Base-by-base conservation (phyloP, 2,888 invertebrate species). In the Agrotis clavis region DNA sequence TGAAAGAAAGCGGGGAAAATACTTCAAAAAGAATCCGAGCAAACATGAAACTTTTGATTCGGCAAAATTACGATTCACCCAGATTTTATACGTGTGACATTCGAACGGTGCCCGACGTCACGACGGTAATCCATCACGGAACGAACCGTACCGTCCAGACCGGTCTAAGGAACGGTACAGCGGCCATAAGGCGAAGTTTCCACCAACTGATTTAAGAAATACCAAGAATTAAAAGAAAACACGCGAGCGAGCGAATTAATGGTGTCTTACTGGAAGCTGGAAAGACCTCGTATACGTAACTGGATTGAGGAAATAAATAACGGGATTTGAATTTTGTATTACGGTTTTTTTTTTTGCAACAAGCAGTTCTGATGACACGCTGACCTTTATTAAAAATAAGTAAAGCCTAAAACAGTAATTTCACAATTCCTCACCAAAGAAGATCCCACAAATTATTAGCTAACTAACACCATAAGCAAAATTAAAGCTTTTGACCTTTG, bases 91-190 rank as follows among this genome's bases (percentile, higher is more conserved):
- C 70, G 61, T 71, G 73, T 71, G 75, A 75, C 61, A 76, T 71
- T 79, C 56, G 75, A 83, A 76, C 61, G 83, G 76, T 67, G 74
- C 71, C 63, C 60, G 56, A 83, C 85, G 85, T 86, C 84, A 84
- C 76, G 70, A 63, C 72, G 63, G 82, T 70, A 70, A 86, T 86
- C 85, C 83, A 86, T 86, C 89, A 86, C 82, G 48, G 67, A 71
- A 74, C 82, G 79, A 82, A 69, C 83, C 81, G 64, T 74, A 75
- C 83, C 77, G 76, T 71, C 75, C 67, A 65, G 83, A 89, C 88
- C 90, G 89, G 89, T 90, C 74, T 79, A 76, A 71, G 63, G 78
- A 87, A 76, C 71, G 80, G 79, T 82, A 79, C 72, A 65, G 59
- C 48, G 19, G 56, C 73, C 21, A 64, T 80, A 80, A 80, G 80